These are phyloP conservation scores for Albula glossodonta DNA, from an alignment of 2,113 vertebrate genomes.

Conservation along the genomic window DNA sequence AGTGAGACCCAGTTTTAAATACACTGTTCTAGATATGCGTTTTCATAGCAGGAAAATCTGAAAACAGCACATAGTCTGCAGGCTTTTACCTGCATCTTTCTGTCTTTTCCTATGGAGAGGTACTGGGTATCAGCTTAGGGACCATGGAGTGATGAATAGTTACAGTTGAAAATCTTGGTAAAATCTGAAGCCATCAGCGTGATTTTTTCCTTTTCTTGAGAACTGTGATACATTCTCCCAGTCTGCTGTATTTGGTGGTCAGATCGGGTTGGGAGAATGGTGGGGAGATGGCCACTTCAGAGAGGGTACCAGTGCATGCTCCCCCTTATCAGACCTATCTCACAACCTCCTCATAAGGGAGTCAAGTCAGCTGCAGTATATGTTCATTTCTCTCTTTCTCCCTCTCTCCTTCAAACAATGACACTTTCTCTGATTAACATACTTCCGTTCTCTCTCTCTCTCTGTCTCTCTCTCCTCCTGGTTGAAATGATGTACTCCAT, in stretches of 20 bases:
- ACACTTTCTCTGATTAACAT: too few species aligned
- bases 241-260: background rate
- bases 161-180: slow-evolving; percentile 37
- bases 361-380: background rate
- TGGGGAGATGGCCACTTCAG: background rate
- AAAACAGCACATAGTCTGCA: too few species aligned
- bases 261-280: background rate
- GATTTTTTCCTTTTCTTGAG: background rate
- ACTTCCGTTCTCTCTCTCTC: too few species aligned
- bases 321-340: background rate
- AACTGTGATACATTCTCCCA: background rate
- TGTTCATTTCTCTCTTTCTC: background rate
- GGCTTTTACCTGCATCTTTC: too few species aligned
- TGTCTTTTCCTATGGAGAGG: too few species aligned
- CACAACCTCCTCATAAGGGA: background rate
- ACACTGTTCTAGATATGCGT: too few species aligned
- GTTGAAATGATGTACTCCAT: too few species aligned
- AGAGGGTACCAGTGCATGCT: background rate
- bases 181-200: slow-evolving; percentile 41
- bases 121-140: background rate
- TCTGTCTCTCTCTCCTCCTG: background rate
- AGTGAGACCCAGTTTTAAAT: too few species aligned
- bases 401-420: background rate
- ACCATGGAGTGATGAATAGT: slow-evolving; percentile 39
- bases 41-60: too few species aligned